Evolutionary conservation across 2,888 invertebrate genomes (phyloP), one percentile per base, ranked within the genome.

Genomic region (Dryocosmus kuriphilus): DNA sequence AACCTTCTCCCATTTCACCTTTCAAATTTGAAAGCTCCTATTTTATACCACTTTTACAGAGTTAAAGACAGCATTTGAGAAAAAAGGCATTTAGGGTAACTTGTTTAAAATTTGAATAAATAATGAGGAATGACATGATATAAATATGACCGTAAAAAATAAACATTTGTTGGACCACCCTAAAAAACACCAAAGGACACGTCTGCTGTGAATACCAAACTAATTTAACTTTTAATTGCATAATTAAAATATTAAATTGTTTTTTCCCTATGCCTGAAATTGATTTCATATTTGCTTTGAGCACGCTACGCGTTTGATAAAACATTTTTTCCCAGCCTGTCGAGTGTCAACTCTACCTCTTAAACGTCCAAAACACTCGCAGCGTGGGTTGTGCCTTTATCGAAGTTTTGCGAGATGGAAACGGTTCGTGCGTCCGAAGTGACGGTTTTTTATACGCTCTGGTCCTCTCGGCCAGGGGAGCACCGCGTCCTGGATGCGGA

Each of bases 251-350:
- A n/a, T n/a, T n/a, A 46, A 8, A 8, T n/a, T 51, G 41, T 51
- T 9, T 51, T 30, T 41, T 38, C 35, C 11, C 57, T 77, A 30
- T 19, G 41, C 27, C 60, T 61, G 46, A 35, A 60, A 60, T 60
- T 67, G n/a, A 30, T 46, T 57, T 65, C 27, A 46, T 24, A 51
- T 41, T 71, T 71, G 60, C 71, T 32, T 71, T 61, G 62, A 62
- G n/a, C 35, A 71, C 61, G 65, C 62, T 77, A 51, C 61, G 46
- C 30, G 61, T 77, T 77, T 67, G 60, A 57, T 75, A 60, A 41
- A 51, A 55, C 32, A 76, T 24, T 61, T 76, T 77, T 74, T 38
- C 27, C 30, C 57, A 41, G 65, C 27, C 63, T 74, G 14, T 67
- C 22, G 38, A 65, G 65, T 65, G 65, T 65, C 65, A 65, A 65